Percentiles rank a stretch among this genome's conserved stretches.
Conservation (phyloP, 2,888 invertebrate genomes). For the Hartigia nigra region DNA sequence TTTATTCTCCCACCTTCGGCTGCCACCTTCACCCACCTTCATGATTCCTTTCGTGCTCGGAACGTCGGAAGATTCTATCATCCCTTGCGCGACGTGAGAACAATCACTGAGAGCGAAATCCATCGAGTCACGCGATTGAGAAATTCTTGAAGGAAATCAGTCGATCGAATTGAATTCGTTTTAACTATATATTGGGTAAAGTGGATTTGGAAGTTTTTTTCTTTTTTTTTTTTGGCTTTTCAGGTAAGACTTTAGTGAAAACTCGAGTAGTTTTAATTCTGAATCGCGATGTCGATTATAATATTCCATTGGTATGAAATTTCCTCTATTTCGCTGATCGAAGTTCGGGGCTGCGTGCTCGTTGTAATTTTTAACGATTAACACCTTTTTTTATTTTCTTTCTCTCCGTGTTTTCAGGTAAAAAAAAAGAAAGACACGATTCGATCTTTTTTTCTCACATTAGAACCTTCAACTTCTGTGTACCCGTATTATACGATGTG, state of each 20-base stretch:
- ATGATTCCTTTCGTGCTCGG: neutral
- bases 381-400: neutral
- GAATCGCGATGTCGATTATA: neutral
- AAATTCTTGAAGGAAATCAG: neutral
- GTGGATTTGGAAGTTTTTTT: neutral
- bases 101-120: neutral
- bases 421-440: no score
- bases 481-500: neutral
- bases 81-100: neutral
- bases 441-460: no score
- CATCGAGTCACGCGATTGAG: constrained; percentile 1
- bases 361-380: neutral
- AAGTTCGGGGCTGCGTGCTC: neutral
- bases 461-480: neutral
- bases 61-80: neutral
- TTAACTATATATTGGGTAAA: neutral
- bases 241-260: neutral
- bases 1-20: neutral
- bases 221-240: neutral
- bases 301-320: neutral
- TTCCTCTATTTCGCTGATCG: neutral
- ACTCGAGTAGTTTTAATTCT: neutral
- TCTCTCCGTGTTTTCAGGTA: neutral
- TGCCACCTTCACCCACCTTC: neutral
- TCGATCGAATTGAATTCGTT: neutral